These are phyloP conservation scores for Drosophila parvula DNA, from an alignment of 1,140 invertebrate species.

Conservation along the genomic window DNA sequence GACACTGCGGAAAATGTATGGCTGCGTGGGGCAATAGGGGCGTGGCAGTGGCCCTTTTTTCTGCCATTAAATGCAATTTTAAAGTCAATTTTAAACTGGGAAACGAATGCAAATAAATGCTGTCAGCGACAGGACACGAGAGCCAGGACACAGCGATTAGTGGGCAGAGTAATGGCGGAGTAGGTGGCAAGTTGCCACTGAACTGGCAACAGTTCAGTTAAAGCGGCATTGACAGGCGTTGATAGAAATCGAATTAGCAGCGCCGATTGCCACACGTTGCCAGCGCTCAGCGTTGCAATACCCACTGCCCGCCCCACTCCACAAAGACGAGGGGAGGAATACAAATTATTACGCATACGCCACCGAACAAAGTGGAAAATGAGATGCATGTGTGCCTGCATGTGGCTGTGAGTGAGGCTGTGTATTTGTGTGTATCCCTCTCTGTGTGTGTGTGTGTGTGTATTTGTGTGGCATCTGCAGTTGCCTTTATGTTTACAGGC, in stretches of 20 bases:
- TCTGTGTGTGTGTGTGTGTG: slow-evolving; percentile 8
- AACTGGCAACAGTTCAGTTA: slow-evolving; percentile 45
- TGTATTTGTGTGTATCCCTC: slow-evolving; percentile 12
- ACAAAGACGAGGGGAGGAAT: neutral
- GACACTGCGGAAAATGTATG: slow-evolving; percentile 40
- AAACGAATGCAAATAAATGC: slow-evolving; percentile 74
- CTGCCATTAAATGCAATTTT: slow-evolving; percentile 78
- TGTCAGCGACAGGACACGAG: slow-evolving; percentile 61
- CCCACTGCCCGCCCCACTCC: neutral
- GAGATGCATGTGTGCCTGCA: slow-evolving; percentile 17
- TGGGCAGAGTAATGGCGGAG: slow-evolving; percentile 1
- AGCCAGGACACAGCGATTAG: slow-evolving; percentile 33
- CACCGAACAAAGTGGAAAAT: slow-evolving; percentile 43
- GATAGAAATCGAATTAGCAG: slow-evolving; percentile 72
- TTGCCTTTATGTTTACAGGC: slow-evolving; percentile 76
- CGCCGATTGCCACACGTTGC: slow-evolving; percentile 52
- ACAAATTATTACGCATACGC: slow-evolving; percentile 72
- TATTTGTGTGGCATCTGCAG: slow-evolving; percentile 51
- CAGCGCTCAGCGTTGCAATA: slow-evolving; percentile 9
- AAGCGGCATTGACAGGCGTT: slow-evolving; percentile 67
- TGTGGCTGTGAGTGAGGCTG: slow-evolving; percentile 16
- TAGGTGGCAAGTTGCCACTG: slow-evolving; percentile 13
- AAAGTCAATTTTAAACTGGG: slow-evolving; percentile 73
- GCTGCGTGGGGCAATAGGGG: slow-evolving; percentile 6
- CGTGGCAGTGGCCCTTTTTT: slow-evolving; percentile 36